Conservation (phyloP, 2,797 vertebrate genomes). For the Aselliscus stoliczkanus region DNA sequence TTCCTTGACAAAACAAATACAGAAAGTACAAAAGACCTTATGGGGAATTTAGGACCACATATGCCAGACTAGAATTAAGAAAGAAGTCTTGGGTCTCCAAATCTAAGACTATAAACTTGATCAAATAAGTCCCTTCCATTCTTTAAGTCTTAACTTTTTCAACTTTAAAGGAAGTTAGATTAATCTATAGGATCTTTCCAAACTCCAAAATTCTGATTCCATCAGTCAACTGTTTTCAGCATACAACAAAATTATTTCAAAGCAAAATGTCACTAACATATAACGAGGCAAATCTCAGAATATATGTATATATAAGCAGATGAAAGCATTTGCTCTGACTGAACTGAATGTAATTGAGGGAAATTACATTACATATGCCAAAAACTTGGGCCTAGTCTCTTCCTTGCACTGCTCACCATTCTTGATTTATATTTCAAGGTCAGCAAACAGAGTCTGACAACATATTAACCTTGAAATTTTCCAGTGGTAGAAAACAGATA, state of each 20-base stretch:
- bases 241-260: background rate
- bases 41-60: background rate
- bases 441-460: constrained; percentile 62
- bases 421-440: constrained; percentile 72
- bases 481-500: constrained; percentile 70
- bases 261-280: background rate
- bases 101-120: background rate
- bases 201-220: background rate
- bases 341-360: constrained; percentile 13
- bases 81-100: background rate
- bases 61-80: background rate
- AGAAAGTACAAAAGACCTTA: background rate
- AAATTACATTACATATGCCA: constrained; percentile 9
- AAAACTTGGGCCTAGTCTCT: constrained; percentile 38
- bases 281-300: background rate
- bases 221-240: background rate
- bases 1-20: background rate
- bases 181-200: background rate
- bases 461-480: constrained; percentile 56
- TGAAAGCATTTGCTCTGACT: constrained; percentile 33
- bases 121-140: background rate
- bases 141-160: background rate
- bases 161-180: background rate
- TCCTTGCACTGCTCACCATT: constrained; percentile 25
- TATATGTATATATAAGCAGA: background rate